Conservation (phyloP, 2,888 invertebrate genomes). For the Heliconius charithonia region DNA sequence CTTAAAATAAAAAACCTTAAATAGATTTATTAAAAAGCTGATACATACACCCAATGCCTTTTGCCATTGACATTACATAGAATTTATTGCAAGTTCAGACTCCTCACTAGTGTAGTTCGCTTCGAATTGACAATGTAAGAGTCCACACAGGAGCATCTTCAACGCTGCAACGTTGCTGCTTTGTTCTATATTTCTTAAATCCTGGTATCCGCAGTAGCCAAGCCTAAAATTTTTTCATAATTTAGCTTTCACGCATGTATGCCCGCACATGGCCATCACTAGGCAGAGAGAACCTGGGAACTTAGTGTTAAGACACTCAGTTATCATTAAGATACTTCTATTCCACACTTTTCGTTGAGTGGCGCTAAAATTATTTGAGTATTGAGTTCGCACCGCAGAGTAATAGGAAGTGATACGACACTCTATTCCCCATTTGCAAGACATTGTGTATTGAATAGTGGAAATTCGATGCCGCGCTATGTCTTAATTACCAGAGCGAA, state of each 20-base stretch:
- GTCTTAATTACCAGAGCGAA: background rate
- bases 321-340: too few species aligned
- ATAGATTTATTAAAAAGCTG: background rate
- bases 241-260: too few species aligned
- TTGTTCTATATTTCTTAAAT: background rate
- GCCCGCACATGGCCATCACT: too few species aligned
- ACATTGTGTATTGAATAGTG: background rate
- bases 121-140: conserved; percentile 8
- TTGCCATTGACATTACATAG: background rate
- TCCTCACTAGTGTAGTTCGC: background rate
- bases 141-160: conserved; percentile 8
- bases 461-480: too few species aligned
- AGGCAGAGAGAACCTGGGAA: too few species aligned
- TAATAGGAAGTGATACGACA: background rate
- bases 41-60: background rate
- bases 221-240: background rate
- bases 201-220: background rate
- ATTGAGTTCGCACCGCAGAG: background rate
- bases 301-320: too few species aligned
- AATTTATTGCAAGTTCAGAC: background rate
- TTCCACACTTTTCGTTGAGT: too few species aligned
- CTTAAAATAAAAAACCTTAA: background rate
- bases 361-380: background rate
- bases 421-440: background rate
- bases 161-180: background rate